Base-by-base conservation (phyloP, 2,797 vertebrate genomes). In the Melanotaenia pygmaea region DNA sequence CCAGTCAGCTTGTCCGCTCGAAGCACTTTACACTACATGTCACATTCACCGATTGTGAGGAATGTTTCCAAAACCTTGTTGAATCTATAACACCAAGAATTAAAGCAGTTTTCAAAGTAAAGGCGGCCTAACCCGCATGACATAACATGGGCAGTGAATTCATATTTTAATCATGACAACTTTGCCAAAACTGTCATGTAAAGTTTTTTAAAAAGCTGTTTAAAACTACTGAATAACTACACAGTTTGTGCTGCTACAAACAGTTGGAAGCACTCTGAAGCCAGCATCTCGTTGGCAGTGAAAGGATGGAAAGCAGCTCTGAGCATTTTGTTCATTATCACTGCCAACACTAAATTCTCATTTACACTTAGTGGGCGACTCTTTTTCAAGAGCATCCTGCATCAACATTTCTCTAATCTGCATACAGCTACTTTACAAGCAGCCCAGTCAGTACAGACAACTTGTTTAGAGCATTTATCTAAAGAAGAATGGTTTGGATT, bases 211-310 rank as follows among this genome's bases (percentile, higher is more conserved):
- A 35, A 35, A 35, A 35, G 2, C 35, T 8, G 10, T 10, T 35
- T 10, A 35, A 35, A 35, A 8, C 35, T 35, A 35, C 35, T 35
- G 10, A 35, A 35, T 2, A 35, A 35, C 35, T 8, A 35, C 35
- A 10, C 35, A 35, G 35, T 35, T 16, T 45, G 43, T 45, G 43
- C 45, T 56, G 35, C 35, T 35, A 35, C 10, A 35, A 35, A 35
- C 35, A 35, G 7, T 35, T 54, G 65, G 72, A 78, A 66, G 72
- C 26, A 28, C 60, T 62, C 28, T 54, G 35, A 24, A 60, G 72
- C 67, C 72, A 83, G 24, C 54, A 71, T 76, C 53, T 63, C 56
- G 18, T 59, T 82, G 79, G 85, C 77, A 79, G 67, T 59, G 43
- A 10, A 37, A 72, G 35, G 54, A 67, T 72, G 30, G 30, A 30